Conservation (phyloP, 2,113 vertebrate species). For the Rhynchopsitta pachyrhyncha region DNA sequence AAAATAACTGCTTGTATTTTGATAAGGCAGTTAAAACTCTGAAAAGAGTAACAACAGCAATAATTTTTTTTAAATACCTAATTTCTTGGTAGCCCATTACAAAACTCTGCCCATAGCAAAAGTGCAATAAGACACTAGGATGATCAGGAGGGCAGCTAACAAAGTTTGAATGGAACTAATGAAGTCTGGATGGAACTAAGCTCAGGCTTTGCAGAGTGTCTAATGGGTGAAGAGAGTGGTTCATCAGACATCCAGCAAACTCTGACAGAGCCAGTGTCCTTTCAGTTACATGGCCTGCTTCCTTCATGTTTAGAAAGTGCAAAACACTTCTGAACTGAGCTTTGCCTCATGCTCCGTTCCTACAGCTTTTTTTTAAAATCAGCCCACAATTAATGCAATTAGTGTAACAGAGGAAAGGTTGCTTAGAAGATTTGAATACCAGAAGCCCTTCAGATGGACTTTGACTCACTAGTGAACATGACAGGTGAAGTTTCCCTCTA, state of each 20-base stretch:
- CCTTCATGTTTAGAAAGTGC: not conserved
- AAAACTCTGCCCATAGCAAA: not conserved
- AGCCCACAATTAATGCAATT: not conserved
- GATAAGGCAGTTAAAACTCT: not conserved
- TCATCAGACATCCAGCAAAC: not conserved
- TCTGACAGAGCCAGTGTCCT: not conserved
- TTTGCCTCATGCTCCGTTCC: not conserved
- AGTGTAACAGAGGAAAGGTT: not conserved
- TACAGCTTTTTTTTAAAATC: not conserved
- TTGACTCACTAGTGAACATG: not conserved
- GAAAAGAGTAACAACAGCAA: not conserved
- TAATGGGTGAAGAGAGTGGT: not conserved
- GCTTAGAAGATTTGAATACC: not conserved
- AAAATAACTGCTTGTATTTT: not conserved
- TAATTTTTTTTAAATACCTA: not conserved
- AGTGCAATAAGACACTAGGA: not conserved
- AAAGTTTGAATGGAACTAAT: not conserved
- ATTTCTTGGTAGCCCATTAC: fast-evolving
- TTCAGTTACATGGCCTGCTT: fast-evolving
- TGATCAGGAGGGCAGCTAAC: not conserved
- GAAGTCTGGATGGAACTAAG: not conserved
- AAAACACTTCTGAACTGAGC: not conserved
- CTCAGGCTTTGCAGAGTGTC: not conserved
- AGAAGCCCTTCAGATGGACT: not conserved
- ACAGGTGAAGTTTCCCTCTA: not conserved